These are phyloP conservation scores for Iguana delicatissima DNA, from an alignment of 2,797 vertebrate genomes.

Conservation along the genomic window DNA sequence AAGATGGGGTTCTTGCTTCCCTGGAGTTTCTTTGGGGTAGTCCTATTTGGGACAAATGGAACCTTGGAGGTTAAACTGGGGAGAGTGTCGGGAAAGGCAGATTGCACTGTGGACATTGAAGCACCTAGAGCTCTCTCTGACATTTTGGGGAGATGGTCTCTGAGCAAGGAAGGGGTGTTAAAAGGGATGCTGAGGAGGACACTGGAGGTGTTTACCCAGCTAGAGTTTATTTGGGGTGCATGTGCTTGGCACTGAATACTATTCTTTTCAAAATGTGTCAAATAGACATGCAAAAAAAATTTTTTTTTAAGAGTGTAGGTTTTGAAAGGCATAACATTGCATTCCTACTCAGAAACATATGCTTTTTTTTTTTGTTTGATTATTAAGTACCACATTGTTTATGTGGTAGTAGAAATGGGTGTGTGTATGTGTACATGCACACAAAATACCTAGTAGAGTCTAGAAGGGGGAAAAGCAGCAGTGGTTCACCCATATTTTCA, in stretches of 20 bases:
- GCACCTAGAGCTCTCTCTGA: background rate
- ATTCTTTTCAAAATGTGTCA: background rate
- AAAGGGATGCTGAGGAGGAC: background rate
- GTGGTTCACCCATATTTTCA: constrained; percentile 1
- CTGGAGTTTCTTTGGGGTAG: background rate
- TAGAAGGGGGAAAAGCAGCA: background rate
- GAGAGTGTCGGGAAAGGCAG: background rate
- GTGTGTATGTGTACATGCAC: background rate
- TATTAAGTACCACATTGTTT: background rate
- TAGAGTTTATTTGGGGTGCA: constrained; percentile 5
- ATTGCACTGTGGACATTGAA: background rate
- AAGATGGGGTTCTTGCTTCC: background rate
- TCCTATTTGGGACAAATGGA: background rate
- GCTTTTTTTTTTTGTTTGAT: background rate
- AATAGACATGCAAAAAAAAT: background rate
- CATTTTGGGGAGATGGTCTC: background rate
- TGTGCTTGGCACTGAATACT: background rate
- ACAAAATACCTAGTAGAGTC: background rate
- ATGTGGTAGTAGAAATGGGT: background rate
- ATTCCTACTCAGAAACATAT: background rate
- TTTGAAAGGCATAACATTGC: background rate
- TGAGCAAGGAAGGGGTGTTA: background rate
- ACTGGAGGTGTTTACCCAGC: background rate
- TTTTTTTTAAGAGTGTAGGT: background rate
- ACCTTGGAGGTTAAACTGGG: background rate